Evolutionary conservation across 2,888 invertebrate genomes (phyloP).

Genomic region (Allacma fusca): DNA sequence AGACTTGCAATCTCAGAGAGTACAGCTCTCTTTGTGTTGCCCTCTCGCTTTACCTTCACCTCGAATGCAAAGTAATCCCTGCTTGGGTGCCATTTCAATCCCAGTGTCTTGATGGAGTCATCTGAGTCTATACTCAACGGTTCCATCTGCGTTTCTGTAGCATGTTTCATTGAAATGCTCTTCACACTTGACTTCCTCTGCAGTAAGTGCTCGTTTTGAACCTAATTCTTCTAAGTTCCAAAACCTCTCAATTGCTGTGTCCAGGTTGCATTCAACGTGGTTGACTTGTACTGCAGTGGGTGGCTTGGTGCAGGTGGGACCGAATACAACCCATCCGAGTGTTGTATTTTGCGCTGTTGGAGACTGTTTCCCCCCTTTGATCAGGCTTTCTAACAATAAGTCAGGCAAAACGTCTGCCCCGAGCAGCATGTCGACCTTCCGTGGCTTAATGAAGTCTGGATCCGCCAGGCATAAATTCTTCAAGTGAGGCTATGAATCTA

Average conservation of each 20-base stretch:
- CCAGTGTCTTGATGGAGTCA: too few species aligned
- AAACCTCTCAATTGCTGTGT: not conserved
- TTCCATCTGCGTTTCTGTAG: not conserved
- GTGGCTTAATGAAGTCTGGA: slow-evolving; percentile 32
- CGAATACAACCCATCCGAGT: slow-evolving; percentile 24
- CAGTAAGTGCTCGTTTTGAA: not conserved
- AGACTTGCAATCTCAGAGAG: too few species aligned
- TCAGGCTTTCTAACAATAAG: not conserved
- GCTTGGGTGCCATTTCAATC: too few species aligned
- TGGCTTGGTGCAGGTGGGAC: not conserved
- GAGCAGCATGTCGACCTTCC: slow-evolving; percentile 31
- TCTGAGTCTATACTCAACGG: too few species aligned
- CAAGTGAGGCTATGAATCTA: slow-evolving; percentile 2
- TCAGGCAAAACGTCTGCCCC: slow-evolving; percentile 3
- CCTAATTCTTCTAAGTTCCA: slow-evolving; percentile 16
- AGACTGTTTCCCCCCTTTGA: not conserved
- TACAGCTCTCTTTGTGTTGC: too few species aligned
- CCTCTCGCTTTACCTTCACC: too few species aligned
- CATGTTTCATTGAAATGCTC: not conserved
- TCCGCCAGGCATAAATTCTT: slow-evolving; percentile 24
- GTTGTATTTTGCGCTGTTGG: slow-evolving; percentile 10
- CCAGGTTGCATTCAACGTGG: not conserved
- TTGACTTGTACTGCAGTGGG: not conserved
- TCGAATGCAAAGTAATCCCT: too few species aligned
- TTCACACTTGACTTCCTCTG: not conserved